Evolutionary conservation across 2,113 vertebrate genomes (phyloP), one percentile per base, ranked within the genome.

Genomic region (Grus americana): DNA sequence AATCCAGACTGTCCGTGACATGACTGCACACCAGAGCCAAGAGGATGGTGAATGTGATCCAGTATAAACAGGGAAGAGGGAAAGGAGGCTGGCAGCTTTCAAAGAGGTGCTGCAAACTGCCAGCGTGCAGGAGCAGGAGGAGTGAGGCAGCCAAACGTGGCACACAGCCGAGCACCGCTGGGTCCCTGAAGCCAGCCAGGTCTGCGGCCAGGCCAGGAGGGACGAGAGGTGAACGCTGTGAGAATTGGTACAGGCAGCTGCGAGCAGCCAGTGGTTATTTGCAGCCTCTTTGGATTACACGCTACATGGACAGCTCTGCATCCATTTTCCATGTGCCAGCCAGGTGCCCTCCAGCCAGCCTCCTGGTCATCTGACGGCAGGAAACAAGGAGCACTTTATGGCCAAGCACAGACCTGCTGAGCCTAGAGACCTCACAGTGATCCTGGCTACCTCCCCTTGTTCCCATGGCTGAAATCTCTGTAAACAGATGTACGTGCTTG

Each of bases 111-210:
- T 94, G 74, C 81, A 91, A 79, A 52, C 42, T 89, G 87, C 61
- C 73, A 36, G 61, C 0, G 0, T 49, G 58, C 86, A 50, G 84
- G 24, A 86, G 79, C 1, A 58, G 72, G 26, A 92, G 65, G 59
- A 76, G 32, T 8, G 66, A 82, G 47, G 73, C 44, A 81, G 92
- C 15, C 34, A 57, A 70, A 32, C 0, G 1, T 18, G 73, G 61
- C 26, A 6, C 1, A 3, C 18, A 63, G 57, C 47, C 0, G 0
- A 94, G 84, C 20, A 3, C 36, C 0, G 1, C 42, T 0, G 4
- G 12, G 24, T 21, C 50, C 38, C 47, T 59, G 42, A n/a, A 73
- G 42, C 32, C 79, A 82, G 21, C 10, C 55, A 66, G 49, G 46
- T 72, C 82, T 26, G n/a, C 30, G 38, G 40, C 52, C 40, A 12